Percentiles rank a stretch among this genome's conserved stretches.
Evolutionary conservation across 2,888 invertebrate genomes (phyloP).

Genomic region (Drosophila yooni): DNA sequence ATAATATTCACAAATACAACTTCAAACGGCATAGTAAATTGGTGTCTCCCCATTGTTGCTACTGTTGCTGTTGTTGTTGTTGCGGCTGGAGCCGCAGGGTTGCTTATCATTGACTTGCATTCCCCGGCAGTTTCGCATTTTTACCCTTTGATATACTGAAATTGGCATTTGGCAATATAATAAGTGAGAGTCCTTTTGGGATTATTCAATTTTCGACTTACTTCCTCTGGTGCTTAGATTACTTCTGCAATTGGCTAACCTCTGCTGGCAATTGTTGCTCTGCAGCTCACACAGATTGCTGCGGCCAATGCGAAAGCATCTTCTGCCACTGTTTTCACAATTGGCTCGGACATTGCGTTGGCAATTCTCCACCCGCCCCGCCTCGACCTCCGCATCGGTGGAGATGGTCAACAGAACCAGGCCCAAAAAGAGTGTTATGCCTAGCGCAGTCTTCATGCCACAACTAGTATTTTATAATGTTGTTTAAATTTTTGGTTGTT

Average conservation of each 20-base stretch:
- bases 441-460: background rate
- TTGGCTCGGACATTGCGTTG: background rate
- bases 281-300: background rate
- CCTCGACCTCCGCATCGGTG: no score
- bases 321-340: background rate
- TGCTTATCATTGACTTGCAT: conserved; percentile 29
- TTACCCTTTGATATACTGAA: conserved; percentile 26
- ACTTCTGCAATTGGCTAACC: background rate
- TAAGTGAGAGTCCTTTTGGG: background rate
- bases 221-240: background rate
- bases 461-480: background rate
- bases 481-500: no score
- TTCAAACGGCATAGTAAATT: background rate
- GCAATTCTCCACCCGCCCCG: background rate
- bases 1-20: background rate
- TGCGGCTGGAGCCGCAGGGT: conserved; percentile 6
- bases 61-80: background rate
- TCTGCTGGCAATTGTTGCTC: background rate
- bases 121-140: conserved; percentile 11
- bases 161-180: background rate
- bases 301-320: background rate
- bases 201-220: background rate
- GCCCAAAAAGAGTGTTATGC: background rate
- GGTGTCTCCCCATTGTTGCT: background rate
- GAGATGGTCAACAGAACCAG: background rate